Evolutionary conservation across 2,888 invertebrate genomes (phyloP).

Genomic region (Brachylomia viminalis): DNA sequence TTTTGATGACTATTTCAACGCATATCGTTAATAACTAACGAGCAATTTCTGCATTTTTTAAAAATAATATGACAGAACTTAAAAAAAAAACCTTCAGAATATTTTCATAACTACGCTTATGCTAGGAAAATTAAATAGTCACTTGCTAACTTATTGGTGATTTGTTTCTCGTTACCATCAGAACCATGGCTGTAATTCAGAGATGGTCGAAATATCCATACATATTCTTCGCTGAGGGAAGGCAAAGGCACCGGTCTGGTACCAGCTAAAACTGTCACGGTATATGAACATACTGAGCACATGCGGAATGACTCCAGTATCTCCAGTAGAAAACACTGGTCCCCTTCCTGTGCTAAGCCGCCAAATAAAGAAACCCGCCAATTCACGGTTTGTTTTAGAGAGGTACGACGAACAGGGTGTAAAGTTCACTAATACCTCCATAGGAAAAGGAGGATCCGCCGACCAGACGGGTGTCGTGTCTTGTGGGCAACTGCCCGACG

Average conservation of each 20-base stretch:
- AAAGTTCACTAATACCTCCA: no score
- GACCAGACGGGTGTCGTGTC: no score
- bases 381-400: neutral
- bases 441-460: no score
- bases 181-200: neutral
- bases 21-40: slow-evolving; percentile 1
- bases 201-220: no score
- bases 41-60: neutral
- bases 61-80: neutral
- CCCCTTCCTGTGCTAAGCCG: no score
- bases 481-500: no score
- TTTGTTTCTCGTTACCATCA: no score
- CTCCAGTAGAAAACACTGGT: neutral
- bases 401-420: no score
- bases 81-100: neutral
- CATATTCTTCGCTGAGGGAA: no score
- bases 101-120: neutral
- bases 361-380: no score
- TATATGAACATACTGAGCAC: neutral
- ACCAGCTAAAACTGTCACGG: neutral
- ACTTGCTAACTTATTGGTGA: no score
- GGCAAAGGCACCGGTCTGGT: neutral
- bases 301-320: neutral
- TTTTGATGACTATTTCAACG: neutral
- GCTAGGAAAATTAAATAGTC: neutral